phyloP scores from a whole-genome alignment of 2,797 vertebrate genomes.

The Pagetopsis macropterus region DNA sequence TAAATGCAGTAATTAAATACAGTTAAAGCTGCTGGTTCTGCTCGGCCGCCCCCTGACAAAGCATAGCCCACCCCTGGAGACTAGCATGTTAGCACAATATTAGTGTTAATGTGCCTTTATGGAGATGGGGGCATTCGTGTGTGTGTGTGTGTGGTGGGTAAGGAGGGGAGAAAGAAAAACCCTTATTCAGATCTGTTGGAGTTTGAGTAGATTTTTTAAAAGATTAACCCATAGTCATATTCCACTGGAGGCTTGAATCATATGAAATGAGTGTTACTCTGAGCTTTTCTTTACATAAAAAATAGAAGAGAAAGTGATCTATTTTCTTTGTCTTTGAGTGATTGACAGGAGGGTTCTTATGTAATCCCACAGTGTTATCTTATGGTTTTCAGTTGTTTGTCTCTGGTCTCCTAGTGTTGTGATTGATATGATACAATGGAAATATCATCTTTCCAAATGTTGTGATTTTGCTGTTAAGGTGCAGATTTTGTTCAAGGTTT shows the following conservation, averaged over 20 bases:
- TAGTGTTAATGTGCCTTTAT: conserved; percentile 84
- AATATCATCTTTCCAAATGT: neutral
- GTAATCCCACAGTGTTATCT: neutral
- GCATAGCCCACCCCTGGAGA: conserved; percentile 80
- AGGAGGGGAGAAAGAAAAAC: neutral
- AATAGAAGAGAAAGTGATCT: neutral
- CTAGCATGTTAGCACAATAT: conserved; percentile 86
- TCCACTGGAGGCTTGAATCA: neutral
- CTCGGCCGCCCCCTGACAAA: conserved; percentile 76
- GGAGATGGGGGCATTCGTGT: conserved; percentile 22
- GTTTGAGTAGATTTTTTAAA: neutral
- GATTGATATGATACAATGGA: neutral
- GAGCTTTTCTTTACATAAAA: neutral
- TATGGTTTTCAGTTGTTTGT: neutral
- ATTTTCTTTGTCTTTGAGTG: neutral
- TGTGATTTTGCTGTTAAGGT: neutral
- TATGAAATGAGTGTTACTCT: neutral
- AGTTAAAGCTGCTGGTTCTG: conserved; percentile 66
- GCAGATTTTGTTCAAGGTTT: neutral
- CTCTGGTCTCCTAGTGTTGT: neutral
- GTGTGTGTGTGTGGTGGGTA: neutral
- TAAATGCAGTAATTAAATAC: conserved; percentile 80
- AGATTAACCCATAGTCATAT: neutral
- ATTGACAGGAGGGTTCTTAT: neutral
- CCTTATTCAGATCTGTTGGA: neutral